Evolutionary conservation across 2,113 vertebrate species (phyloP).

Genomic region (Sinocyclocheilus grahami): DNA sequence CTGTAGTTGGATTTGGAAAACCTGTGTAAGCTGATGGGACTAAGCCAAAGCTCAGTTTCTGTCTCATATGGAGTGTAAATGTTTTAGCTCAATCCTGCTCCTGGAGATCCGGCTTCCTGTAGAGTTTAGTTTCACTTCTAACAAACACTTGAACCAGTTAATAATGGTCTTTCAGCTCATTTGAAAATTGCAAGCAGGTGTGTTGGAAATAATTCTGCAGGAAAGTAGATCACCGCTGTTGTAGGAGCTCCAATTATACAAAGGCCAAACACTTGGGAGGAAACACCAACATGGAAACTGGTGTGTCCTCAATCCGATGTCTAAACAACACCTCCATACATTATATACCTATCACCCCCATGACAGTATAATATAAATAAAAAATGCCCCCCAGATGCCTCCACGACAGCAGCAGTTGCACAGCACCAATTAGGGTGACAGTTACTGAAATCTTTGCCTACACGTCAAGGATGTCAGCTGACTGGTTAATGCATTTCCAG

Average conservation of each 20-base stretch:
- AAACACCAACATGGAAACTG: neutral
- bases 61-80: constrained; percentile 18
- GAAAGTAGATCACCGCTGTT: neutral
- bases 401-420: neutral
- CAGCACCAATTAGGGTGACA: constrained; percentile 18
- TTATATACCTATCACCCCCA: constrained; percentile 4
- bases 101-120: neutral
- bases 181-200: constrained; percentile 13
- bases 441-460: constrained; percentile 3
- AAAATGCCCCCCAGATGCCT: neutral
- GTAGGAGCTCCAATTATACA: neutral
- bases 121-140: constrained; percentile 10
- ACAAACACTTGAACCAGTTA: constrained; percentile 18
- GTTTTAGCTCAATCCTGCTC: constrained; percentile 10
- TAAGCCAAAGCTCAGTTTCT: constrained; percentile 19
- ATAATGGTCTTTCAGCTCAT: neutral
- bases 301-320: neutral
- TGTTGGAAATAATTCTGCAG: constrained; percentile 1
- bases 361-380: constrained; percentile 20
- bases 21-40: constrained; percentile 18
- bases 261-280: neutral
- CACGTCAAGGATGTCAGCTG: constrained; percentile 13
- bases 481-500: constrained; percentile 3
- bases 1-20: constrained; percentile 20
- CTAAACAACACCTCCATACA: neutral